These are phyloP conservation scores for Acanthurus leucopareius DNA, from an alignment of 2,797 vertebrate genomes.

Conservation along the genomic window DNA sequence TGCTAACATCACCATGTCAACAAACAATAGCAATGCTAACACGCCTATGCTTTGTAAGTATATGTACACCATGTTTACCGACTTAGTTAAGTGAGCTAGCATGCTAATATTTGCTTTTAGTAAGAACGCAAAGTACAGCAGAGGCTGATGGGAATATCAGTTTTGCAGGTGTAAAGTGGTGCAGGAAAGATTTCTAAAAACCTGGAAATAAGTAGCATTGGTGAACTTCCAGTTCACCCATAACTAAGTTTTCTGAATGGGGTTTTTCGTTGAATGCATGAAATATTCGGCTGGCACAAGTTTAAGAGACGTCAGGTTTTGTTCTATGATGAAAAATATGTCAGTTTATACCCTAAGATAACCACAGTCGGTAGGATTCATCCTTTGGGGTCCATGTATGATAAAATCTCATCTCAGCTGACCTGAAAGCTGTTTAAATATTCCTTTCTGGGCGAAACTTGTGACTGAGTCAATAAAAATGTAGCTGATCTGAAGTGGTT, in stretches of 20 bases:
- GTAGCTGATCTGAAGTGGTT: constrained; percentile 25
- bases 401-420: not conserved
- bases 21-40: not conserved
- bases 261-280: no score
- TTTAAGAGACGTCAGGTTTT: no score
- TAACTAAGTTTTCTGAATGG: no score
- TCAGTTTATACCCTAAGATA: not conserved
- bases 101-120: not conserved
- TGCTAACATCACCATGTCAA: not conserved
- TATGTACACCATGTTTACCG: not conserved
- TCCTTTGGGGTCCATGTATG: not conserved
- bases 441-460: not conserved
- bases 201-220: no score
- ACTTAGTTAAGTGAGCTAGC: no score
- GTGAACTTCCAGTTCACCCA: no score
- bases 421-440: not conserved
- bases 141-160: not conserved
- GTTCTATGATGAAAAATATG: no score
- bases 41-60: not conserved
- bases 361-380: not conserved
- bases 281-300: no score
- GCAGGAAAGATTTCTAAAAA: no score
- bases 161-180: no score
- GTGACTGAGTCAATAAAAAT: not conserved
- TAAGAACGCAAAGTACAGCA: not conserved